phyloP scores from a whole-genome alignment of 2,113 vertebrate genomes.

The Pterocles gutturalis region DNA sequence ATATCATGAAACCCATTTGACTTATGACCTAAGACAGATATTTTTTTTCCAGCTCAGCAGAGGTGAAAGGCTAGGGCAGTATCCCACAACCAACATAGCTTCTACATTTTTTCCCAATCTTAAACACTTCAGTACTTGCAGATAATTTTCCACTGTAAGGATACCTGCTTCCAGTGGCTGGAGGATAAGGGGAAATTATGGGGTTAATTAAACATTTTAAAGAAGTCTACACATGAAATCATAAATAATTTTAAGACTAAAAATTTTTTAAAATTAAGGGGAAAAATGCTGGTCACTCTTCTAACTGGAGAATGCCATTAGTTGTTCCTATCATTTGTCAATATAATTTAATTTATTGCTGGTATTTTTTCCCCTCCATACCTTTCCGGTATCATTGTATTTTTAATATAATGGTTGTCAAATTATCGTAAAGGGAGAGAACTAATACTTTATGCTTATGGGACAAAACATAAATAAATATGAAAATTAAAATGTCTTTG shows the following conservation, averaged over 20 bases:
- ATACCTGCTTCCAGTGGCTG: neutral
- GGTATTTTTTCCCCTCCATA: neutral
- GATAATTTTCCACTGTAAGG: neutral
- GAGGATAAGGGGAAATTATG: neutral
- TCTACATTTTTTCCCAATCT: neutral
- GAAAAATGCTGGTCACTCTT: neutral
- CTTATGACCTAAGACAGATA: neutral
- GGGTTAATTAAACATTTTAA: neutral
- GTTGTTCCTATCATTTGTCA: neutral
- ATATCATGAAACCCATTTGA: constrained; percentile 3
- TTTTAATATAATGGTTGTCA: neutral
- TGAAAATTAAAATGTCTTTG: neutral
- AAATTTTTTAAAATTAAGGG: neutral
- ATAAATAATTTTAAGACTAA: neutral
- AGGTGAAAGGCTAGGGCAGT: constrained; percentile 21
- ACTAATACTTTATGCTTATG: neutral
- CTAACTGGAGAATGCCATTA: neutral
- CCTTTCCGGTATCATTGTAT: neutral
- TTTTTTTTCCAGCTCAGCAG: neutral
- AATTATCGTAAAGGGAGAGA: neutral
- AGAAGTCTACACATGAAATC: neutral
- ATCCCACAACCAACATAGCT: neutral
- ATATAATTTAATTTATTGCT: neutral
- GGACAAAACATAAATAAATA: neutral
- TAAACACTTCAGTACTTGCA: neutral